Percentiles rank a stretch among this genome's conserved stretches.
These are phyloP conservation scores for Scylla paramamosain DNA, from an alignment of 1,140 invertebrate species.

Conservation along the genomic window DNA sequence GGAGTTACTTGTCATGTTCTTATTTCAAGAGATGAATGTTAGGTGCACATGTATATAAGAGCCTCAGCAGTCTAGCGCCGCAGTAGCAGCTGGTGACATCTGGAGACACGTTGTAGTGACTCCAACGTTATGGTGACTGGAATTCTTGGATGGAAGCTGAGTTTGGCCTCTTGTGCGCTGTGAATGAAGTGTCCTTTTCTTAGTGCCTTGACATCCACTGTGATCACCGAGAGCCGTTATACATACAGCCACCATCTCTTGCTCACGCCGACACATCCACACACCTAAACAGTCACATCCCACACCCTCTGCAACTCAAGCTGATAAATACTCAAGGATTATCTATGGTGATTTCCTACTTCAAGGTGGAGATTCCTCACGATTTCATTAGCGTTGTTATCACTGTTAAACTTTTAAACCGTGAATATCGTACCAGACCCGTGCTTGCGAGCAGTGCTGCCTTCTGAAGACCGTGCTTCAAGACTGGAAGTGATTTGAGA, in stretches of 20 bases:
- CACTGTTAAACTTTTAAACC: not conserved
- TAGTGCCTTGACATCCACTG: slow-evolving; percentile 64
- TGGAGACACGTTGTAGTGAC: slow-evolving; percentile 2
- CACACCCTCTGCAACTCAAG: not conserved
- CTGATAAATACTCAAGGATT: not conserved
- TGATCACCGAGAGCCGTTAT: slow-evolving; percentile 50
- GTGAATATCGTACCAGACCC: not conserved
- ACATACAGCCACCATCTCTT: slow-evolving; percentile 3
- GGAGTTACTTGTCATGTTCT: not conserved
- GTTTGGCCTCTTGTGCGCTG: slow-evolving; percentile 24
- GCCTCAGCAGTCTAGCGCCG: not conserved
- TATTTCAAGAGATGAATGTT: not conserved
- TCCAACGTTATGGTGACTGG: not conserved
- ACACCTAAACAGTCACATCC: not conserved
- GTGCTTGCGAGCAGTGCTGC: not conserved
- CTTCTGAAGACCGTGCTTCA: not conserved
- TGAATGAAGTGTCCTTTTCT: slow-evolving; percentile 60
- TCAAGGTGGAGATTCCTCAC: not conserved
- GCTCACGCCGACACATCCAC: slow-evolving; percentile 30
- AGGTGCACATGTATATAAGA: not conserved
- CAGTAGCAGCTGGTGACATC: not conserved
- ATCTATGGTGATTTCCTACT: not conserved
- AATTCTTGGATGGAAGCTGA: not conserved
- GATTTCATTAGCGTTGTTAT: not conserved
- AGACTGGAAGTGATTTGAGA: not conserved